Evolutionary conservation across 2,888 invertebrate species (phyloP).

Genomic region (Drosophila niveifrons): DNA sequence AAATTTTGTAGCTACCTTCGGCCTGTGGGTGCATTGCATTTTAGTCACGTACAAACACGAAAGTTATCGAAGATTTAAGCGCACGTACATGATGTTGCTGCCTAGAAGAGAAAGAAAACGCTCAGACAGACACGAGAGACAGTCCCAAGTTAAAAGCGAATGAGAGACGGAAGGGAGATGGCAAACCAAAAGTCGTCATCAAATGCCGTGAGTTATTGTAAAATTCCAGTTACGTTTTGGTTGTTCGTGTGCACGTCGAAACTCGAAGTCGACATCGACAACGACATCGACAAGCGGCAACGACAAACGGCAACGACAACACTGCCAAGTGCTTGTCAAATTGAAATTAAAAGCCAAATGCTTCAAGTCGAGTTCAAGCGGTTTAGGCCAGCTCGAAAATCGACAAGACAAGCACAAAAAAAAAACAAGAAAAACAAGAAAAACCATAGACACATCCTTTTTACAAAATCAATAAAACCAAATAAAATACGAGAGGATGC

Average conservation of each 20-base stretch:
- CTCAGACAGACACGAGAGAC: slow-evolving; percentile 9
- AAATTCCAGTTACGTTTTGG: slow-evolving; percentile 62
- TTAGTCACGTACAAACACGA: slow-evolving; percentile 74
- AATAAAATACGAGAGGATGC: slow-evolving; percentile 64
- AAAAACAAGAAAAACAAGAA: neutral
- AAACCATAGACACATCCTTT: slow-evolving; percentile 50
- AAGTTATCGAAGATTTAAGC: slow-evolving; percentile 80
- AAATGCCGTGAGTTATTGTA: slow-evolving; percentile 78
- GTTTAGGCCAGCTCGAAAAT: slow-evolving; percentile 31
- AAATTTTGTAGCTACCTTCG: slow-evolving; percentile 43
- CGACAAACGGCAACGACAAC: slow-evolving; percentile 50
- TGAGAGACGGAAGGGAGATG: neutral
- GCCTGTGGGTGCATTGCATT: slow-evolving; percentile 67
- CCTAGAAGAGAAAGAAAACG: slow-evolving; percentile 52
- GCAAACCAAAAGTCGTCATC: slow-evolving; percentile 67
- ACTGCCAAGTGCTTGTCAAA: slow-evolving; percentile 77
- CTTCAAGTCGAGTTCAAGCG: slow-evolving; percentile 55
- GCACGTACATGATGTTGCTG: slow-evolving; percentile 74
- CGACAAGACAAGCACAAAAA: too few relatives aligned
- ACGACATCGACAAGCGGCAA: slow-evolving; percentile 22
- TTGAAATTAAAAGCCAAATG: slow-evolving; percentile 78
- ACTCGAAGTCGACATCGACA: neutral
- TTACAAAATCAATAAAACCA: slow-evolving; percentile 73
- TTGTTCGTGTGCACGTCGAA: slow-evolving; percentile 37
- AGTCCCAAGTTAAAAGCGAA: slow-evolving; percentile 1